Conservation (phyloP, 2,113 vertebrate genomes). For the Blennius ocellaris region DNA sequence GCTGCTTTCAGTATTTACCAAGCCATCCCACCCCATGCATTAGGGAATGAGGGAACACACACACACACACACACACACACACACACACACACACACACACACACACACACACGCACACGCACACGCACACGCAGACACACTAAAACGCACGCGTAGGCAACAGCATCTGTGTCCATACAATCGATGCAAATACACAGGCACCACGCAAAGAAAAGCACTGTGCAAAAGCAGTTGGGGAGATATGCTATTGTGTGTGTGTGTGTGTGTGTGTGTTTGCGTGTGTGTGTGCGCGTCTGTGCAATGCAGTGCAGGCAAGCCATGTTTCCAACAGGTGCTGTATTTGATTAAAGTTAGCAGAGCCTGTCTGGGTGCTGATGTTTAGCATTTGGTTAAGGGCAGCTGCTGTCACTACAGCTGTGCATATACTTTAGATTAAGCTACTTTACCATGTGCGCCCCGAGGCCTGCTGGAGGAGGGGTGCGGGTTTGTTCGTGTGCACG, state of each 20-base stretch:
- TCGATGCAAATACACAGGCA: too few species aligned
- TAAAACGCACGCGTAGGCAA: conserved; percentile 2
- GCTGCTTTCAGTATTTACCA: conserved; percentile 64
- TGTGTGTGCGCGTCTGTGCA: conserved; percentile 14
- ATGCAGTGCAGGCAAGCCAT: conserved; percentile 22
- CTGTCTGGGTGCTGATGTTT: conserved; percentile 66
- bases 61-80: conserved; percentile 3
- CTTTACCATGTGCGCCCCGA: conserved; percentile 39
- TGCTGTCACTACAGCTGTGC: conserved; percentile 74
- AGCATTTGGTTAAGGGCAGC: conserved; percentile 71
- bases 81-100: conserved; percentile 5
- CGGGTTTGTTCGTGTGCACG: not conserved
- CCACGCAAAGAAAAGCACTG: conserved; percentile 24
- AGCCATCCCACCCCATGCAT: conserved; percentile 25
- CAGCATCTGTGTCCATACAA: conserved; percentile 23
- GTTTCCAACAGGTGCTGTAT: conserved; percentile 76
- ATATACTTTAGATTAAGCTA: conserved; percentile 52
- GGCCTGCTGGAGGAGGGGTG: conserved; percentile 29
- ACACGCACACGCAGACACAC: conserved; percentile 20
- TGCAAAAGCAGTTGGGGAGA: conserved; percentile 6
- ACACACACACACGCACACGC: conserved; percentile 11
- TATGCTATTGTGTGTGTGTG: not conserved
- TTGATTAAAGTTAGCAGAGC: conserved; percentile 66
- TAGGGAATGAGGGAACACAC: too few species aligned
- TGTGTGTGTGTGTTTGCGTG: conserved; percentile 23